Evolutionary conservation across 2,888 invertebrate genomes (phyloP), one percentile per base, ranked within the genome.

Genomic region (Callosobruchus maculatus): DNA sequence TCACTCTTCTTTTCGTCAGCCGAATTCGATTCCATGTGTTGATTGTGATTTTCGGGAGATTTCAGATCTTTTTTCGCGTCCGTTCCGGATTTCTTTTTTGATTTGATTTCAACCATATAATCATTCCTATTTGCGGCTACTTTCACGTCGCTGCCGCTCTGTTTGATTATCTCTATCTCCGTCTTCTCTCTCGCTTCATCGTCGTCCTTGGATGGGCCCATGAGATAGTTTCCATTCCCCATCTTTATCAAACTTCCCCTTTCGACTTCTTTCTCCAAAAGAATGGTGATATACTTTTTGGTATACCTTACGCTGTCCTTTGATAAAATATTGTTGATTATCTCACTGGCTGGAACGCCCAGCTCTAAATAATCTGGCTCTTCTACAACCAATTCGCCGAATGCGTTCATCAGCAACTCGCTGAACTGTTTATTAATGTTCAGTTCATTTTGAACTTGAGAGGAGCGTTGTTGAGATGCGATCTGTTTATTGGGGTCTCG

Each of bases 291-390:
- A 82, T 90, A 91, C 79, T 90, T 91, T 82, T 89, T 91, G 7
- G 90, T 88, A 83, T 92, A 92, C 74, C 91, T 89, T 1, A 91
- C 88, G 21, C 88, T 90, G 75, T 93, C 92, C 84, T 92, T 92
- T 9, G 90, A 89, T 66, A 90, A 87, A 74, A 93, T 89, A 81
- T 92, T 91, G 82, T 89, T 90, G 49, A 93, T 89, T 75, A 94
- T 88, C 81, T 92, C 92, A 73, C 88, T 88, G 75, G 91, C 90
- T n/a, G 93, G 92, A 75, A 94, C 92, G 21, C 94, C 93, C 84
- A 91, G 90, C 84, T 93, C 91, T 74, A 93, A 88, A 81, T 92
- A 93, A 85, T 91, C 93, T 73, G 93, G 92, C 83, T 93, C 93
- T 81, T 91, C 90, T 78, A 92, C 90, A 77, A 94, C 91, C 49